Percentiles rank a stretch among this genome's conserved stretches.
Conservation (phyloP, 2,113 vertebrate genomes). For the Heliornis fulica region DNA sequence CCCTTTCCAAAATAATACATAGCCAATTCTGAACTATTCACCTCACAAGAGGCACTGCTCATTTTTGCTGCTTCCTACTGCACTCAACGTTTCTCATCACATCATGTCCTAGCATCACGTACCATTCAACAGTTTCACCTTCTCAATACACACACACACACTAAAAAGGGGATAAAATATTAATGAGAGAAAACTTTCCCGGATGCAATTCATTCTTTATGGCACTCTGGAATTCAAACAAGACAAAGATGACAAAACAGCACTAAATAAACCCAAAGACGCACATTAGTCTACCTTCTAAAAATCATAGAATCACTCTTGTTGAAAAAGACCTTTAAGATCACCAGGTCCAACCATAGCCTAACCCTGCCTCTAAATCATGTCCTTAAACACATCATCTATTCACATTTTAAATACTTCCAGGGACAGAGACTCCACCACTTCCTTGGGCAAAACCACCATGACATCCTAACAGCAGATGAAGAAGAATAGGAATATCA, state of each 20-base stretch:
- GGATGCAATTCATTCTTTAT: neutral
- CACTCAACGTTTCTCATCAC: neutral
- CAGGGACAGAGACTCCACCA: no score
- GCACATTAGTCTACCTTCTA: neutral
- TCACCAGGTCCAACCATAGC: no score
- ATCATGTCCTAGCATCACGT: neutral
- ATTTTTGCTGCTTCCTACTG: slow-evolving; percentile 4
- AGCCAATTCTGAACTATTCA: slow-evolving; percentile 72
- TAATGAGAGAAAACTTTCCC: neutral
- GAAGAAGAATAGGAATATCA: neutral
- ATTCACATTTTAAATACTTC: no score
- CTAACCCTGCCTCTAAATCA: no score
- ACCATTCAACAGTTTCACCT: neutral
- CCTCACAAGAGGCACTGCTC: slow-evolving; percentile 42
- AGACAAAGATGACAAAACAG: neutral
- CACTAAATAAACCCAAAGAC: neutral
- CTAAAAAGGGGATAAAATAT: neutral
- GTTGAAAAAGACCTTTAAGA: no score
- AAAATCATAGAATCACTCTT: no score
- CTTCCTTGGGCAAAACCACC: no score
- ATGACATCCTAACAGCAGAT: neutral
- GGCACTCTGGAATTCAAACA: neutral
- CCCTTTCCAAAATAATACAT: slow-evolving; percentile 72
- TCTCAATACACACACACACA: neutral
- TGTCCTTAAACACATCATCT: no score